Conservation (phyloP, 2,113 vertebrate genomes). For the Daubentonia madagascariensis region DNA sequence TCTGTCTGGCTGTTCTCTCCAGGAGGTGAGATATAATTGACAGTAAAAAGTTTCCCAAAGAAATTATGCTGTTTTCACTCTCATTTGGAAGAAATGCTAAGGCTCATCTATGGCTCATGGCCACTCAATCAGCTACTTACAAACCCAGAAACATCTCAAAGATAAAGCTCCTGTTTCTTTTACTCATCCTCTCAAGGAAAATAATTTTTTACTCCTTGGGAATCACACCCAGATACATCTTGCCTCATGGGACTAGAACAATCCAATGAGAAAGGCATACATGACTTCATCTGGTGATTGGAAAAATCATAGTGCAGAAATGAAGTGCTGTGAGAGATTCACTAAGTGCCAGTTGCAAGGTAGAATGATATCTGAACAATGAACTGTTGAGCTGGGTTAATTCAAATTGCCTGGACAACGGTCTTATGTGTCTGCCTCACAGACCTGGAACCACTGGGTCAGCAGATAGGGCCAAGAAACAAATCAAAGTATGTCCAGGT, state of each 20-base stretch:
- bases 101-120: not conserved
- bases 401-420: not conserved
- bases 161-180: constrained; percentile 38
- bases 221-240: not conserved
- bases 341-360: not conserved
- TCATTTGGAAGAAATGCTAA: constrained; percentile 67
- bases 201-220: constrained; percentile 5
- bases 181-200: constrained; percentile 32
- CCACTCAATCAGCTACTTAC: constrained; percentile 35
- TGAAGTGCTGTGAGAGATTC: not conserved
- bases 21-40: constrained; percentile 75
- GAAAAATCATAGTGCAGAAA: not conserved
- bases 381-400: not conserved
- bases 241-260: not conserved
- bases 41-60: constrained; percentile 64
- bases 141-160: constrained; percentile 26
- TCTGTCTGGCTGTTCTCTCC: constrained; percentile 51
- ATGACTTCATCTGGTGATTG: not conserved
- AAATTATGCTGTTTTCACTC: constrained; percentile 64
- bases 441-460: not conserved
- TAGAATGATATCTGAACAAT: not conserved
- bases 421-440: not conserved
- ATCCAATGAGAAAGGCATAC: not conserved
- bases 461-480: not conserved
- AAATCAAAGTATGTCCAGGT: not conserved